Evolutionary conservation across 2,113 vertebrate species (phyloP).

Genomic region (Halichoerus grypus): DNA sequence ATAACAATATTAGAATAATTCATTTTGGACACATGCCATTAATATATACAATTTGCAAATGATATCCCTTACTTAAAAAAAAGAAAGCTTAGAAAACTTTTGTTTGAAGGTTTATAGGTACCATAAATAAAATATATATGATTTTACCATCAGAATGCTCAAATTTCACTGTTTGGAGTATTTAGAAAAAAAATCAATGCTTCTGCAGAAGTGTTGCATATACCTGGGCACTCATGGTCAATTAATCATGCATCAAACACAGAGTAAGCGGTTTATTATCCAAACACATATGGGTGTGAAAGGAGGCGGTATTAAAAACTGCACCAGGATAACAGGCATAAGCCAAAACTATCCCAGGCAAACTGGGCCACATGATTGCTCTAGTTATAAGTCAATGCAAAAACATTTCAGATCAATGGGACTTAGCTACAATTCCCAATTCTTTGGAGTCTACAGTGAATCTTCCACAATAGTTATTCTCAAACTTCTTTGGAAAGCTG

Average conservation of each 20-base stretch:
- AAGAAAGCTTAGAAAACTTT: background rate
- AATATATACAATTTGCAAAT: background rate
- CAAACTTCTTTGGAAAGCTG: background rate
- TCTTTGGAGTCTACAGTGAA: background rate
- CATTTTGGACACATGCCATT: background rate
- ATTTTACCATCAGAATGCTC: background rate
- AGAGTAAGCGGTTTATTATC: background rate
- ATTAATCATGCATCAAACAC: background rate
- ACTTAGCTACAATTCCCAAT: background rate
- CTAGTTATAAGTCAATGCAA: background rate
- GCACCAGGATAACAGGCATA: background rate
- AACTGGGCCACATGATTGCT: background rate
- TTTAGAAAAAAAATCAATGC: background rate
- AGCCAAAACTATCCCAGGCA: background rate
- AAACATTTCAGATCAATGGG: background rate
- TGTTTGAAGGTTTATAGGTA: slow-evolving; percentile 5
- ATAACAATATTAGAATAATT: background rate
- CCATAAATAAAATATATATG: background rate
- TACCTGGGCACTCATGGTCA: background rate
- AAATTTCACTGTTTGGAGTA: slow-evolving; percentile 8
- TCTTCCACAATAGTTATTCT: background rate
- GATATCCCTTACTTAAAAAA: background rate
- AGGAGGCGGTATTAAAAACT: background rate
- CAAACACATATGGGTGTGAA: background rate
- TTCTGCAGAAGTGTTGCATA: background rate